Evolutionary conservation across 2,113 vertebrate genomes (phyloP), one percentile per base, ranked within the genome.

Genomic region (Spermophilus dauricus): DNA sequence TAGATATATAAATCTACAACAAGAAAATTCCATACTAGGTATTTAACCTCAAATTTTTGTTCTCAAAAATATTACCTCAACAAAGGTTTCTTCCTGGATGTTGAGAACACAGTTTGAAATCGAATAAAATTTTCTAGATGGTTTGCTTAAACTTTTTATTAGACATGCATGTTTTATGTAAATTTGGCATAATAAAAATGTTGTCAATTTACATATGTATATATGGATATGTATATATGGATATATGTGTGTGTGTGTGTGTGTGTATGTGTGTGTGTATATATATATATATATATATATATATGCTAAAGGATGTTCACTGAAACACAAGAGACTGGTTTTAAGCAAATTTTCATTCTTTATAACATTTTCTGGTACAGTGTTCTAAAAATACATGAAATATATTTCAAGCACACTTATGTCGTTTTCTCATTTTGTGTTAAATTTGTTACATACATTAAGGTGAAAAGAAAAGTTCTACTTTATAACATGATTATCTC

Each of bases 221-320:
- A 65, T 89, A 98, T 96, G 97, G 95, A 98, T 26, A 18, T 97
- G 5, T 7, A 58, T 51, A 12, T 51, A 51, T 51, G 5, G 5
- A 51, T 51, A 51, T 11, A 13, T 51, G 82, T 45, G 42, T 45
- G 42, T 45, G 4, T 42, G 39, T 42, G 39, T 42, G 39, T 42
- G 39, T 42, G 39, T 42, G 4, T 42, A 5, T 42, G 4, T 42
- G 4, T 42, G 4, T 42, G 4, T 17, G 86, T 97, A 98, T 97
- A 65, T 89, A 98, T 96, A 98, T 26, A 18, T 97, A 58, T 18
- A 58, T 48, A 2, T 51, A 51, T 51, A 13, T 51, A 51, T 51
- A 51, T 11, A 51, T 51, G 78, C 93, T 32, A 37, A 86, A 84
- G 97, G 98, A 89, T 97, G 82, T 97, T 98, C 1, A 98, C 97